Conservation (phyloP, 1,140 invertebrate genomes). For the Agrypnia vestita region DNA sequence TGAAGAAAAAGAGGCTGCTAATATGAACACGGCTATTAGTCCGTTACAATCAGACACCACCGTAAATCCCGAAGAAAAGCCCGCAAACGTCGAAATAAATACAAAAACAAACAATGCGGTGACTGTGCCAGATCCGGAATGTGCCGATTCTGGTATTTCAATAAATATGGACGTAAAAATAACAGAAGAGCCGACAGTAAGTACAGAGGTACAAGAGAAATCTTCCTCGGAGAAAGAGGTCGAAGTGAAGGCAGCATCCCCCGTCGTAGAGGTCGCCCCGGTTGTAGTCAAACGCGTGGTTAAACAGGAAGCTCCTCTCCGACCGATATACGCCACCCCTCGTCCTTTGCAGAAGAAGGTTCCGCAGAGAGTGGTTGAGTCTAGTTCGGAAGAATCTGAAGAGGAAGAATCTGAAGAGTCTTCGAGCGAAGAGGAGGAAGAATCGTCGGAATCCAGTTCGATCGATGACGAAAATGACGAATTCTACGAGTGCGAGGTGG, state of each 20-base stretch:
- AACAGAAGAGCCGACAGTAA: no score
- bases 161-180: no score
- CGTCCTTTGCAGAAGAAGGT: constrained; percentile 74
- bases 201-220: no score
- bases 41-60: no score
- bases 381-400: constrained; percentile 67
- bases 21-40: no score
- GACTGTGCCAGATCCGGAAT: not conserved
- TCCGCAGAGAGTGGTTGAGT: constrained; percentile 67
- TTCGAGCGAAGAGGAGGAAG: constrained; percentile 63
- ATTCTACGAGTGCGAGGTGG: constrained; percentile 68
- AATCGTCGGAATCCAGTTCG: constrained; percentile 65
- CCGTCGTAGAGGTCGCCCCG: not conserved
- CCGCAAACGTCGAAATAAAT: not conserved
- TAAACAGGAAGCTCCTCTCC: constrained; percentile 73
- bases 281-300: constrained; percentile 63
- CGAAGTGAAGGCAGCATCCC: no score
- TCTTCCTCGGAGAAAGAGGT: no score
- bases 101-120: not conserved
- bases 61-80: no score
- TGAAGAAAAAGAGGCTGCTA: not conserved
- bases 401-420: constrained; percentile 66
- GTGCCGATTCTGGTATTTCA: no score
- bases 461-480: constrained; percentile 62
- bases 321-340: constrained; percentile 74